A percentile compares a stretch with the other conserved stretches of the same genome.
Evolutionary conservation across 2,888 invertebrate genomes (phyloP).

Genomic region (Agelastica alni): DNA sequence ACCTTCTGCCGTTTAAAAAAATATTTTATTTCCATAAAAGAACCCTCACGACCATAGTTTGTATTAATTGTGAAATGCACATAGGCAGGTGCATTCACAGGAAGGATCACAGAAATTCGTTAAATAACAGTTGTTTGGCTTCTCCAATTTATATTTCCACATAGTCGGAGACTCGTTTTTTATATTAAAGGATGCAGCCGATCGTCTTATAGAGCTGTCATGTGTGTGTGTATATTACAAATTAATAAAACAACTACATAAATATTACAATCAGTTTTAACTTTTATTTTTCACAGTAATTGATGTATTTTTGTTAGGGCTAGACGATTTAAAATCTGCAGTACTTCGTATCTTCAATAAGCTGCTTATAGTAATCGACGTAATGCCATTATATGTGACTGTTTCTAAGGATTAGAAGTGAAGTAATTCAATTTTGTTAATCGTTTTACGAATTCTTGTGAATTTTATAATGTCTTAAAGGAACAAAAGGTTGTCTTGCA

Average conservation of each 20-base stretch:
- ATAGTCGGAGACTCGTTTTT: neutral
- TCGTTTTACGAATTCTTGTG: too few species aligned
- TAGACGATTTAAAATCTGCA: too few species aligned
- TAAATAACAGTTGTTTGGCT: conserved; percentile 31
- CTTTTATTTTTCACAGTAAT: too few species aligned
- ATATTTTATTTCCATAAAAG: conserved; percentile 1
- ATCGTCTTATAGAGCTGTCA: neutral
- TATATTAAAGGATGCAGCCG: neutral
- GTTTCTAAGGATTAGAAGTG: too few species aligned
- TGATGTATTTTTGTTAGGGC: too few species aligned
- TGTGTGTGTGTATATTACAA: neutral
- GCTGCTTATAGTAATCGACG: too few species aligned
- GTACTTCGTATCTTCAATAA: too few species aligned
- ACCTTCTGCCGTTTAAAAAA: too few species aligned
- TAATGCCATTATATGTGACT: too few species aligned
- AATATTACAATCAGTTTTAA: neutral
- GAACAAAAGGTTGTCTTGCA: too few species aligned
- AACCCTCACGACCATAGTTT: neutral
- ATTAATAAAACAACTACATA: neutral
- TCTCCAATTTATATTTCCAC: conserved; percentile 24
- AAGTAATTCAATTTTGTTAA: too few species aligned
- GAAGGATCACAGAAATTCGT: conserved; percentile 22
- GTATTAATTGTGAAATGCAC: conserved; percentile 5
- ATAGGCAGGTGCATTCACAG: conserved; percentile 17
- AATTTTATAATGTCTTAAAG: too few species aligned